Conservation (phyloP, 1,140 invertebrate species). For the Drosophila takahashii region DNA sequence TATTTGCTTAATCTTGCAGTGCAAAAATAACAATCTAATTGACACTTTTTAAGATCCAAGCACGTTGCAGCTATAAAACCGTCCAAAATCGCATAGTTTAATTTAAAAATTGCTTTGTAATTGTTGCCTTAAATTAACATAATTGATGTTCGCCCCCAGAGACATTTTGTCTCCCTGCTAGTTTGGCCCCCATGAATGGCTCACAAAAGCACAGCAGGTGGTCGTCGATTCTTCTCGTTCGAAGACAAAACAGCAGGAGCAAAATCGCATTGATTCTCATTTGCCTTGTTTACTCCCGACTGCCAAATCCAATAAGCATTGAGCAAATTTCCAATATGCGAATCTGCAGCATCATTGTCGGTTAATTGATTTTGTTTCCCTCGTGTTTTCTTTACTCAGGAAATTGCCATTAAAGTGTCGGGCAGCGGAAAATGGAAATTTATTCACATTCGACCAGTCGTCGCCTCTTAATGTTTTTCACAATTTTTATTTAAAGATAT, state of each 20-base stretch:
- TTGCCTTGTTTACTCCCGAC: slow-evolving; percentile 48
- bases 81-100: slow-evolving; percentile 29
- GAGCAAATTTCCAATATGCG: slow-evolving; percentile 56
- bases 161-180: slow-evolving; percentile 15
- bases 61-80: slow-evolving; percentile 12
- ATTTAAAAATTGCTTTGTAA: slow-evolving; percentile 65
- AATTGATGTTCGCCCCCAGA: slow-evolving; percentile 65
- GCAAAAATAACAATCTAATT: too few species aligned
- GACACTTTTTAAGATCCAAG: neutral
- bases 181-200: slow-evolving; percentile 7
- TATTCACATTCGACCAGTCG: slow-evolving; percentile 18
- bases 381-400: slow-evolving; percentile 13
- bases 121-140: slow-evolving; percentile 75
- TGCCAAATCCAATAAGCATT: slow-evolving; percentile 77
- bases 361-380: slow-evolving; percentile 77
- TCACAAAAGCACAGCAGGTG: slow-evolving; percentile 73
- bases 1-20: too few species aligned
- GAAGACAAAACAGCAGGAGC: slow-evolving; percentile 31
- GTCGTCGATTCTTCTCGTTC: slow-evolving; percentile 24
- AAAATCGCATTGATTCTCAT: slow-evolving; percentile 70
- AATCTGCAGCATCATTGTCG: slow-evolving; percentile 73
- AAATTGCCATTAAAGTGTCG: slow-evolving; percentile 24
- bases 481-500: neutral
- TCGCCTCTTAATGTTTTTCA: neutral
- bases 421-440: slow-evolving; percentile 35